Conservation (phyloP, 2,888 invertebrate species). For the Congeria kusceri region DNA sequence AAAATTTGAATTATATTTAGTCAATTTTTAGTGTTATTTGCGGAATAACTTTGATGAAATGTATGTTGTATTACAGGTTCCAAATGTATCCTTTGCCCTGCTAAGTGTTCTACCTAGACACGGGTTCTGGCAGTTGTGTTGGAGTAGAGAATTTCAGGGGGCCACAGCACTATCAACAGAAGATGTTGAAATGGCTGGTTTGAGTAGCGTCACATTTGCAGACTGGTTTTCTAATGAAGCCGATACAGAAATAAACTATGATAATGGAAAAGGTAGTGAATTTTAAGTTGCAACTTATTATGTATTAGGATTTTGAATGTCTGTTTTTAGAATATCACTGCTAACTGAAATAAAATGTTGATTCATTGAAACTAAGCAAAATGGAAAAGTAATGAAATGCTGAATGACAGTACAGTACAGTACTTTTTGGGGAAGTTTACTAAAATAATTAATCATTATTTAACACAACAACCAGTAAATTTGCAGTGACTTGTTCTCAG, state of each 20-base stretch:
- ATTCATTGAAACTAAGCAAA: too few species aligned
- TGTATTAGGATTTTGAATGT: not conserved
- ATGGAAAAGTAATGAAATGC: too few species aligned
- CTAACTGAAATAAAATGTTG: too few species aligned
- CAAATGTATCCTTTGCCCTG: conserved; percentile 23
- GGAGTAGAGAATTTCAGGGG: conserved; percentile 57
- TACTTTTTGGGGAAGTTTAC: too few species aligned
- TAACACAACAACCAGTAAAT: too few species aligned
- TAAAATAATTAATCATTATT: too few species aligned
- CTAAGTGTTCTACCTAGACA: conserved; percentile 55
- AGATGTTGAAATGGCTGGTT: not conserved
- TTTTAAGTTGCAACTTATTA: not conserved
- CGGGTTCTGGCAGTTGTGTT: conserved; percentile 63
- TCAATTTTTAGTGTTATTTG: too few species aligned
- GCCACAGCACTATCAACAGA: conserved; percentile 18
- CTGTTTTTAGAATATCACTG: too few species aligned
- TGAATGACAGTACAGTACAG: too few species aligned
- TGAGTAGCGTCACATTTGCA: not conserved
- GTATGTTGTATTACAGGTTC: conserved; percentile 35
- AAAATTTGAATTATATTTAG: too few species aligned
- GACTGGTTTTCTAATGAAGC: conserved; percentile 55
- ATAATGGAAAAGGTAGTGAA: conserved; percentile 36
- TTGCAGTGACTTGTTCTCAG: too few species aligned
- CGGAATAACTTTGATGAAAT: too few species aligned
- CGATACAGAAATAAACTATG: conserved; percentile 33